A percentile compares a stretch with the other conserved stretches of the same genome.
Evolutionary conservation across 2,113 vertebrate species (phyloP).

Genomic region (Pteropus alecto): DNA sequence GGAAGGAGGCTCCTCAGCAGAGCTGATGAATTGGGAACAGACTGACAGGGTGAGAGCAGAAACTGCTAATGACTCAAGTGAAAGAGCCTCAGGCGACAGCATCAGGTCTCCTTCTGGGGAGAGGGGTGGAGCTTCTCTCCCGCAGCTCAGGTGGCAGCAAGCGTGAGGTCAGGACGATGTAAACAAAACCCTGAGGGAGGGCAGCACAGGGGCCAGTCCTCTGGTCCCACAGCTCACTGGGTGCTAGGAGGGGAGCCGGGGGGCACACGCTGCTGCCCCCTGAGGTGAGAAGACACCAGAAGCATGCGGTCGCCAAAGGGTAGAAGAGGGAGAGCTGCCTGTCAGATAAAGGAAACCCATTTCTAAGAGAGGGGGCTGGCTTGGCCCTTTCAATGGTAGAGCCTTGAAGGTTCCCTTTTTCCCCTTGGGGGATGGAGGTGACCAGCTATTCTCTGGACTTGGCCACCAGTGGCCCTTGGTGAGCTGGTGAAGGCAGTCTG

Average conservation of each 20-base stretch:
- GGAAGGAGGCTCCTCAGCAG: background rate
- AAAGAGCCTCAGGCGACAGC: conserved; percentile 47
- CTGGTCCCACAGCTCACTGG: background rate
- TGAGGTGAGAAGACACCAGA: background rate
- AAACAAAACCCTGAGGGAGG: background rate
- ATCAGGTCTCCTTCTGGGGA: conserved; percentile 5
- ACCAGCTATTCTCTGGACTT: background rate
- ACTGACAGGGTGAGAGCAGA: conserved; percentile 62
- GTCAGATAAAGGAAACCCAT: background rate
- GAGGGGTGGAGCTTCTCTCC: background rate
- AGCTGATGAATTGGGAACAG: conserved; percentile 14
- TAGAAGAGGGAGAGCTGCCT: background rate
- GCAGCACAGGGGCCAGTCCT: background rate
- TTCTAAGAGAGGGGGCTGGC: background rate
- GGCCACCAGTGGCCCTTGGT: background rate
- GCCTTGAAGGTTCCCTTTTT: background rate
- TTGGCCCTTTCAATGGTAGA: background rate
- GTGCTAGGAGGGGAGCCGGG: background rate
- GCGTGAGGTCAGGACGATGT: background rate
- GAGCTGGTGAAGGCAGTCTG: background rate
- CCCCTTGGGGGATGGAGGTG: background rate
- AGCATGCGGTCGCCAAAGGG: background rate
- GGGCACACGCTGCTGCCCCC: too few relatives aligned
- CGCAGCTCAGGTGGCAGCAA: background rate
- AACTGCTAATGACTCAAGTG: conserved; percentile 61